Base-by-base conservation (phyloP, 2,113 vertebrate genomes). In the Psittacula cyanocephala region DNA sequence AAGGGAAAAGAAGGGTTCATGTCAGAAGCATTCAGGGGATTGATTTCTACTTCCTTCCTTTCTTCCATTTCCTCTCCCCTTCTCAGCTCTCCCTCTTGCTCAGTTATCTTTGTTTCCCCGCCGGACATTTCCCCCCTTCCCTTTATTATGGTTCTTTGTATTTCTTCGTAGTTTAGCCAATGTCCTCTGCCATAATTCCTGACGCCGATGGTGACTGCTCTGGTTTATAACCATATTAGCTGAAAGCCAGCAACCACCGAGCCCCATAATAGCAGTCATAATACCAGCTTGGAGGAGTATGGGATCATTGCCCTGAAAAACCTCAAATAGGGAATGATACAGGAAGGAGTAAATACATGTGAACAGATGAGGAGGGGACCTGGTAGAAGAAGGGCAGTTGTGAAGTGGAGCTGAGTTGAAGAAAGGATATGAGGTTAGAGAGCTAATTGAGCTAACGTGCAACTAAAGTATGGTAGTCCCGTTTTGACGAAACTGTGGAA, bases 51-150 rank as follows among this genome's bases (percentile, higher is more conserved):
- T 94, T 90, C 60, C 37, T 79, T 86, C 28, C 46, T 53, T 71
- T 33, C 15, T 75, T 86, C 31, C 7, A 14, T 46, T 77, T 91
- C 62, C 24, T 81, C 22, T 81, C 43, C 19, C 16, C 2, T 79
- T 69, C 41, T 78, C 29, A 72, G 46, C 31, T 79, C 68, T 74
- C 67, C 24, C 9, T 80, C n/a, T 80, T 75, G 28, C 37, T 85
- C 68, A 28, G 33, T 82, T 82, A 37, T 55, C 53, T 91, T 59
- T 12, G 7, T n/a, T 82, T 93, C 77, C 31, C 29, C 23, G 41
- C 16, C 17, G 5, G 25, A 25, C 11, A 11, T 43, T 72, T 17
- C 3, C 7, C 13, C 3, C 1, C 10, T 13, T 9, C 13, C 7
- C 39, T 76, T 90, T 80, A 43, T 49, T 49, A 29, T 6, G 23